Evolutionary conservation across 2,797 vertebrate genomes (phyloP).

Genomic region (Mormyrus proboscirostris): DNA sequence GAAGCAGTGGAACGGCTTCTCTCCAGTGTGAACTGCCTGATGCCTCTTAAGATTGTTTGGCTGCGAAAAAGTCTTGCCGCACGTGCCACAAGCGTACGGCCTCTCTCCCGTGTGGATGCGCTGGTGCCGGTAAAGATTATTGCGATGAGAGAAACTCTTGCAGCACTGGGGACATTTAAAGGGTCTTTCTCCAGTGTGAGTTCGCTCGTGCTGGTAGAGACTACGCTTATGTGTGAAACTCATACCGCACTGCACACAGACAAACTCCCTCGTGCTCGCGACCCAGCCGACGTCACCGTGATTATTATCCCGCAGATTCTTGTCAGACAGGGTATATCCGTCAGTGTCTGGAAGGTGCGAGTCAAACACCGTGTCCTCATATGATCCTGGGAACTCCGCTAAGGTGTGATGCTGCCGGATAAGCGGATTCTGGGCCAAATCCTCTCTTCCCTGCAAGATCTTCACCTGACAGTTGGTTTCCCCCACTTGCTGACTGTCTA

Average conservation of each 20-base stretch:
- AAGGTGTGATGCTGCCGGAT: not conserved
- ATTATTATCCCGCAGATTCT: not conserved
- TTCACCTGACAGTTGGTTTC: not conserved
- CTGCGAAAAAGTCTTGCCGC: slow-evolving; percentile 7
- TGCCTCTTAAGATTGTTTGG: slow-evolving; percentile 5
- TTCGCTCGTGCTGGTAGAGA: not conserved
- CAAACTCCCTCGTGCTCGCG: not conserved
- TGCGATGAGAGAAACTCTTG: not conserved
- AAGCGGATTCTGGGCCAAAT: not conserved
- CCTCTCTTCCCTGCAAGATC: not conserved
- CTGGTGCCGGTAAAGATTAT: not conserved
- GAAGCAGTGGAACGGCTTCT: not conserved
- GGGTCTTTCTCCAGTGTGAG: slow-evolving; percentile 7
- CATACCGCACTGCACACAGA: not conserved
- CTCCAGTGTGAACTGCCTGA: slow-evolving; percentile 3
- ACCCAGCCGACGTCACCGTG: not conserved
- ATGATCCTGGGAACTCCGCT: not conserved
- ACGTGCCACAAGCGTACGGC: not conserved
- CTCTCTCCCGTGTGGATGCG: not conserved
- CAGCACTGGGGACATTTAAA: slow-evolving; percentile 5
- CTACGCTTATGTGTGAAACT: not conserved
- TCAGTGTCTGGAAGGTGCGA: not conserved
- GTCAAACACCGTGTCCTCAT: not conserved
- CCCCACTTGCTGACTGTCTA: not conserved
- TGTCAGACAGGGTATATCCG: not conserved